phyloP scores from a whole-genome alignment of 2,797 vertebrate genomes.

The Chrosomus eos region DNA sequence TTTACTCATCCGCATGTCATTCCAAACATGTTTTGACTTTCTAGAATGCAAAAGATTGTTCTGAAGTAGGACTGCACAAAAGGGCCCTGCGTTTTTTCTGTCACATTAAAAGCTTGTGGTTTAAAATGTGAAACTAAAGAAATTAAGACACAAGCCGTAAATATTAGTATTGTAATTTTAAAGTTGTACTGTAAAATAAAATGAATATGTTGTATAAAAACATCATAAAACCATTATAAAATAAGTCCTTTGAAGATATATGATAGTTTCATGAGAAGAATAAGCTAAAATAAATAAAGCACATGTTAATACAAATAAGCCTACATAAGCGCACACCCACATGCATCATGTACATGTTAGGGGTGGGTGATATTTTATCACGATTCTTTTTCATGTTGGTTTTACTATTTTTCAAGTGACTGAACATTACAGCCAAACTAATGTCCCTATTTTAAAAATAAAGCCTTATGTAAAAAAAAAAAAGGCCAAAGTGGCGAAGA shows the following conservation, averaged over 20 bases:
- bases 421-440: too few relatives aligned
- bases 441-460: too few relatives aligned
- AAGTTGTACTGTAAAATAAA: not conserved
- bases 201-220: not conserved
- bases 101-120: not conserved
- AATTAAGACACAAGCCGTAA: not conserved
- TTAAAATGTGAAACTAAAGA: not conserved
- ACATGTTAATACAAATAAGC: not conserved
- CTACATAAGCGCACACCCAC: not conserved
- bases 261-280: not conserved
- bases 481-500: too few relatives aligned
- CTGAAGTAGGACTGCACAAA: not conserved
- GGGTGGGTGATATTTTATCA: too few relatives aligned
- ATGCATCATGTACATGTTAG: not conserved
- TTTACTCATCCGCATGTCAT: slow-evolving; percentile 7
- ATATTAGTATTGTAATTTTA: not conserved
- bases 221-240: not conserved
- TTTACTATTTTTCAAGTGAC: too few relatives aligned
- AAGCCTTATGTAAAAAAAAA: too few relatives aligned
- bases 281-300: not conserved
- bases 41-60: slow-evolving; percentile 8
- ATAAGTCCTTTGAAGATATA: not conserved
- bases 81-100: not conserved
- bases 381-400: too few relatives aligned
- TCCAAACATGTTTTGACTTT: slow-evolving; percentile 17